phyloP scores from a whole-genome alignment of 2,113 vertebrate species.

The Cinclus mexicanus region DNA sequence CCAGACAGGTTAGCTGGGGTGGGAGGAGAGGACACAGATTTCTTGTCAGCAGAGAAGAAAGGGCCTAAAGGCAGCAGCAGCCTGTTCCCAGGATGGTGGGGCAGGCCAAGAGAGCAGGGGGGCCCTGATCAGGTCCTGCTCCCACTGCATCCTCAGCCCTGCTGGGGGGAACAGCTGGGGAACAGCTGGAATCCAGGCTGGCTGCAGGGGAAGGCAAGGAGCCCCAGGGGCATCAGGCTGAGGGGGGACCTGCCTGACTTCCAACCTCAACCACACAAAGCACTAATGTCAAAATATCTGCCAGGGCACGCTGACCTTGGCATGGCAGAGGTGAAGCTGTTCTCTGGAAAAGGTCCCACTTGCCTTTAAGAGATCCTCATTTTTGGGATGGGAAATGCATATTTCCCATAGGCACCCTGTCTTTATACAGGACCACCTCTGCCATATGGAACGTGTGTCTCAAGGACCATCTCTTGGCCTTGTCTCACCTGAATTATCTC shows the following conservation, averaged over 20 bases:
- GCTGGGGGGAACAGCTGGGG: background rate
- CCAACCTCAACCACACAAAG: rapidly evolving
- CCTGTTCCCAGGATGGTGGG: background rate
- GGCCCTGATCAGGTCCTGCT: rapidly evolving
- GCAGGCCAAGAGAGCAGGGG: background rate
- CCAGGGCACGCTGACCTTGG: rapidly evolving
- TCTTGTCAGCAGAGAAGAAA: background rate
- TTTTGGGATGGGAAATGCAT: background rate
- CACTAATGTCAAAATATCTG: background rate
- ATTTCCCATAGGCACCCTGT: background rate
- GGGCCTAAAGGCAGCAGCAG: background rate
- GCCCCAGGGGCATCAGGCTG: background rate
- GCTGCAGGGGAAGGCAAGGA: rapidly evolving
- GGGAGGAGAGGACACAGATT: background rate
- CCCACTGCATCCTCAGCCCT: background rate
- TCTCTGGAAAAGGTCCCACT: background rate
- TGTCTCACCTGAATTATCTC: background rate
- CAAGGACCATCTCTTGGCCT: background rate
- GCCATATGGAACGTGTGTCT: no score
- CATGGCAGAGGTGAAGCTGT: background rate
- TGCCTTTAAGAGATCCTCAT: background rate
- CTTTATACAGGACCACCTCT: rapidly evolving
- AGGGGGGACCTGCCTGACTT: background rate
- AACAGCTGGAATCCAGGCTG: background rate
- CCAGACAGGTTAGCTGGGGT: background rate